phyloP scores from a whole-genome alignment of 2,888 invertebrate species.

The Morpho helenor region DNA sequence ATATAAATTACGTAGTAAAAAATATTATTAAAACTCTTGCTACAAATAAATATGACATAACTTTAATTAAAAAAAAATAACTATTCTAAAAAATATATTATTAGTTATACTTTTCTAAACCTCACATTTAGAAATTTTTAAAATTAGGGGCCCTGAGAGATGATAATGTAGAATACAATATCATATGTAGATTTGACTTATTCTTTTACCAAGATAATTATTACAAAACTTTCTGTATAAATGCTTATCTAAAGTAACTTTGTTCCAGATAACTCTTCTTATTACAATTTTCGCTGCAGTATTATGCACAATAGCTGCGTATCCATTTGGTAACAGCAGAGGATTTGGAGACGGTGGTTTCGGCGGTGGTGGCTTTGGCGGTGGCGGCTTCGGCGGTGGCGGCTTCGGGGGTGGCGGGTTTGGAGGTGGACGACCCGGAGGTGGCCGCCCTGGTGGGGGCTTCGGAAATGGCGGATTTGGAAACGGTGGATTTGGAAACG shows the following conservation, averaged over 20 bases:
- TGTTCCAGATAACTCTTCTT: slow-evolving; percentile 3
- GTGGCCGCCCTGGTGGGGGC: background rate
- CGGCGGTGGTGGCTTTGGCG: slow-evolving; percentile 1
- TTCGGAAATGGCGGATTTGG: slow-evolving; percentile 2
- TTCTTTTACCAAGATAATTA: background rate
- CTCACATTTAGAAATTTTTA: background rate
- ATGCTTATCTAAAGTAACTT: background rate
- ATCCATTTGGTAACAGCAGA: slow-evolving; percentile 2
- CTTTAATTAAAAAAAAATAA: background rate
- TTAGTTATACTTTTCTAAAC: background rate
- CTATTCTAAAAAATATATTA: background rate
- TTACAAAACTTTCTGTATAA: background rate
- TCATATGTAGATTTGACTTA: background rate
- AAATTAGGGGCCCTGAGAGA: background rate
- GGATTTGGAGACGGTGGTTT: slow-evolving; percentile 4
- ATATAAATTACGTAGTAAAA: background rate
- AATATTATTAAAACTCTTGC: background rate
- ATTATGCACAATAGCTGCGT: background rate
- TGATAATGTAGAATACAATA: background rate
- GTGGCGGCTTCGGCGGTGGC: background rate
- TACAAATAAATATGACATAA: background rate
- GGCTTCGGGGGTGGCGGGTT: background rate
- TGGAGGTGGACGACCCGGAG: background rate
- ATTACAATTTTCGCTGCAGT: background rate
- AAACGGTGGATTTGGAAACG: slow-evolving; percentile 1